phyloP scores from a whole-genome alignment of 2,888 invertebrate genomes.

The Spodoptera littoralis region DNA sequence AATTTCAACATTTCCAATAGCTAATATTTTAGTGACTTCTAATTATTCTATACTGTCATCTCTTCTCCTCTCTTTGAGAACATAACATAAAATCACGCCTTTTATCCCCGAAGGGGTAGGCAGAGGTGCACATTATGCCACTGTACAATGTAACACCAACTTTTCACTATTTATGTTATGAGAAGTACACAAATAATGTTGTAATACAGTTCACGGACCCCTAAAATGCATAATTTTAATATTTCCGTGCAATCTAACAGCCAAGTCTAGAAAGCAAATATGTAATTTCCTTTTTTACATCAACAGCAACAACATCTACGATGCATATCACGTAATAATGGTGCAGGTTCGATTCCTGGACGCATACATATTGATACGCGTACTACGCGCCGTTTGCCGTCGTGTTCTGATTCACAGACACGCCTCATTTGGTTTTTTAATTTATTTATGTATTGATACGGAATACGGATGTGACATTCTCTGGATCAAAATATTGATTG shows the following conservation, averaged over 20 bases:
- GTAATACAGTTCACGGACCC: too few species aligned
- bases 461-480: not conserved
- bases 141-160: too few species aligned
- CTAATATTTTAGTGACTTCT: too few species aligned
- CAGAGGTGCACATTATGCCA: too few species aligned
- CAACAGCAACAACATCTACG: constrained; percentile 30
- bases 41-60: too few species aligned
- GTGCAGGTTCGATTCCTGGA: constrained; percentile 59
- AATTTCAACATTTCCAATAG: too few species aligned
- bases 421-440: constrained; percentile 23
- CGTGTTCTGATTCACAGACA: constrained; percentile 60
- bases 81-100: too few species aligned
- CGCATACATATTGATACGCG: constrained; percentile 61
- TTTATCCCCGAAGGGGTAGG: too few species aligned
- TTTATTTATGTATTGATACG: not conserved
- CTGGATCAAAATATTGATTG: too few species aligned
- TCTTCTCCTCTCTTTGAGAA: too few species aligned
- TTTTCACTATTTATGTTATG: too few species aligned
- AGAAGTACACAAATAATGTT: too few species aligned
- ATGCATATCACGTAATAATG: constrained; percentile 49
- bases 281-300: constrained; percentile 37
- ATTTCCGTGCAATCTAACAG: constrained; percentile 26
- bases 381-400: constrained; percentile 57
- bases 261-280: constrained; percentile 39
- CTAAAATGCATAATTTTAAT: constrained; percentile 21